These are phyloP conservation scores for Rotaria macrura DNA, from an alignment of 2,888 invertebrate genomes.

Conservation along the genomic window DNA sequence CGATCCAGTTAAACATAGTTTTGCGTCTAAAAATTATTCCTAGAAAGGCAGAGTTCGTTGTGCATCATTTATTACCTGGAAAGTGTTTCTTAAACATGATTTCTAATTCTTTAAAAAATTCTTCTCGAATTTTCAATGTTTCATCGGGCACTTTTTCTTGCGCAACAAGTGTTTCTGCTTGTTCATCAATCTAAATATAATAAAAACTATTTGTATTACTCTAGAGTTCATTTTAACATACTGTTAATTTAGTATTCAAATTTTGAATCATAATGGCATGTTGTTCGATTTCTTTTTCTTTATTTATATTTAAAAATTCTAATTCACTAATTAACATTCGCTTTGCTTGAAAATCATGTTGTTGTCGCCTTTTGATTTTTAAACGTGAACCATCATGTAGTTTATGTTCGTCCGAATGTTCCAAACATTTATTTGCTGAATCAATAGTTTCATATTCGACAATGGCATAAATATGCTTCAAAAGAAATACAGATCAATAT, in stretches of 20 bases:
- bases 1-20: not conserved
- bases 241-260: not conserved
- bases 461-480: not conserved
- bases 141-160: not conserved
- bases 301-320: constrained; percentile 16
- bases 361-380: not conserved
- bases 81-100: not conserved
- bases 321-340: not conserved
- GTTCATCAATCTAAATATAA: constrained; percentile 13
- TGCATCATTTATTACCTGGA: not conserved
- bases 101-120: constrained; percentile 6
- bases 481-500: not conserved
- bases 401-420: not conserved
- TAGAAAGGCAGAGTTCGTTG: not conserved
- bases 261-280: not conserved
- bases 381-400: not conserved
- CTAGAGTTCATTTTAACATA: not conserved
- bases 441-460: not conserved
- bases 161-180: not conserved
- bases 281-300: constrained; percentile 21
- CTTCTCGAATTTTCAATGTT: not conserved
- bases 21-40: not conserved
- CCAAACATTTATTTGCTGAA: not conserved
- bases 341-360: not conserved
- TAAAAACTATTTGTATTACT: not conserved